Base-by-base conservation (phyloP, 2,797 vertebrate genomes). In the Gouania willdenowi region DNA sequence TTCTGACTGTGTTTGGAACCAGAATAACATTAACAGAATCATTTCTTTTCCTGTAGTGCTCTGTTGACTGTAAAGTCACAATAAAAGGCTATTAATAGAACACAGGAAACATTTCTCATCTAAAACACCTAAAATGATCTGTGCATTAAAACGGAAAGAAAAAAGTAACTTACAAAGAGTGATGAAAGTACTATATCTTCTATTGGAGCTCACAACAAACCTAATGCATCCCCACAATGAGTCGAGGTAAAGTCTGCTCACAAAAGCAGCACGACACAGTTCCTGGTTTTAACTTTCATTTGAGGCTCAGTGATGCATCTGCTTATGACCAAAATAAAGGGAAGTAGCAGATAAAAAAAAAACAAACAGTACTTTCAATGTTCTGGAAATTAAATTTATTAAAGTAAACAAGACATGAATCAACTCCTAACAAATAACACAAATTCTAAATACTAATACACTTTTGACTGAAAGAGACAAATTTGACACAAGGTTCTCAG, bases 281-380 rank as follows among this genome's bases (percentile, higher is more conserved):
- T 88, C 84, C 77, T 43, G 16, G 70, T 88, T 76, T 71, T 3
- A 63, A 65, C 54, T 88, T 87, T 85, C 77, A 44, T 31, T 87
- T 88, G 82, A 45, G 30, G 9, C 44, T 17, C 1, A 26, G 10
- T 5, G 3, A 6, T 21, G 17, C 2, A 5, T 17, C 6, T 21
- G 4, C 5, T 3, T 4, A 5, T 19, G 12, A 16, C 19, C 14
- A 11, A 19, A 4, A 2, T 13, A 15, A 27, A 19, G 3, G 8
- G 5, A 1, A 11, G 7, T 1, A 4, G 15, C 8, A 12, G 2
- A 34, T 29, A 2, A 26, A 0, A 34, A 32, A 1, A 29, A 1
- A 23, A 4, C 6, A 36, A 1, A 27, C 20, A 37, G 2, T n/a
- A n/a, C n/a, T n/a, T n/a, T n/a, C n/a, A n/a, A n/a, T n/a, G n/a